phyloP scores from a whole-genome alignment of 2,888 invertebrate genomes.

The Barypeithes pellucidus region DNA sequence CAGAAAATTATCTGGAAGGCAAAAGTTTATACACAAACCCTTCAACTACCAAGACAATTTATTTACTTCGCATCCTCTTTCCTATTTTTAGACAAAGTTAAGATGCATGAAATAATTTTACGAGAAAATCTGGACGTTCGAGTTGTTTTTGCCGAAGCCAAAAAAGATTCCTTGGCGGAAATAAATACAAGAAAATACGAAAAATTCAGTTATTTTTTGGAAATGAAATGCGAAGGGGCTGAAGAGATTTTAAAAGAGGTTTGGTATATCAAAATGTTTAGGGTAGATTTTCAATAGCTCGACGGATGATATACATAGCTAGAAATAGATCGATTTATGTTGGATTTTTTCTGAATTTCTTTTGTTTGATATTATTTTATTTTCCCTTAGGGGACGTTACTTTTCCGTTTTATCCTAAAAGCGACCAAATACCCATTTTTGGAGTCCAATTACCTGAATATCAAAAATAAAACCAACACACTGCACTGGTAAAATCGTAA shows the following conservation, averaged over 20 bases:
- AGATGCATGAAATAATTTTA: slow-evolving; percentile 44
- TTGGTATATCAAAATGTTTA: slow-evolving; percentile 3
- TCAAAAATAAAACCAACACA: too few species aligned
- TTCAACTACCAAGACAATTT: slow-evolving; percentile 26
- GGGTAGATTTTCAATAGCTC: background rate
- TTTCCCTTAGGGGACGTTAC: too few species aligned
- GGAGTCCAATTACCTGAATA: too few species aligned
- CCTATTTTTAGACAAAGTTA: slow-evolving; percentile 44
- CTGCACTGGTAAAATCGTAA: too few species aligned
- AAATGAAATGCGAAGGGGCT: slow-evolving; percentile 49
- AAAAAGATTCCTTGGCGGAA: slow-evolving; percentile 30
- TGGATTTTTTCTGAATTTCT: too few species aligned
- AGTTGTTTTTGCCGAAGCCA: slow-evolving; percentile 37
- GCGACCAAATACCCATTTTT: too few species aligned
- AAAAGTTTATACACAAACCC: slow-evolving; percentile 2
- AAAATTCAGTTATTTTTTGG: slow-evolving; percentile 52
- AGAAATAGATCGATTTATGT: too few species aligned
- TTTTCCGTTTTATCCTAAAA: too few species aligned
- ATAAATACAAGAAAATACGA: slow-evolving; percentile 46
- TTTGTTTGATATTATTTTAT: too few species aligned
- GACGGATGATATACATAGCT: too few species aligned
- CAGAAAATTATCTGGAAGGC: background rate
- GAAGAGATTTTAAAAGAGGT: slow-evolving; percentile 48
- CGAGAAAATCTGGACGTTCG: slow-evolving; percentile 40
- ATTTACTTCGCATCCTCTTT: slow-evolving; percentile 25